Base-by-base conservation (phyloP, 2,797 vertebrate species). In the Tangara arthus region DNA sequence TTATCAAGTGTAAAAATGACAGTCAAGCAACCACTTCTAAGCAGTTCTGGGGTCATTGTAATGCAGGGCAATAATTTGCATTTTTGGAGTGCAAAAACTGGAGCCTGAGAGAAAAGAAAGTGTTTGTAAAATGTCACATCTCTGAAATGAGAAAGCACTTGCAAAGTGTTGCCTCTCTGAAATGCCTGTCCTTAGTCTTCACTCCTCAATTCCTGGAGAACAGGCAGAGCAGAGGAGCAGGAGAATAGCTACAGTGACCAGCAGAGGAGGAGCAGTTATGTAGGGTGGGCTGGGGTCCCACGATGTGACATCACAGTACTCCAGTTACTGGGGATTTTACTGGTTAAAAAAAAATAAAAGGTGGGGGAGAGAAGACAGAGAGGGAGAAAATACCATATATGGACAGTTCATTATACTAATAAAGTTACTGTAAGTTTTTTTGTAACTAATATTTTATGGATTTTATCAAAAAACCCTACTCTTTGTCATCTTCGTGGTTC, bases 221-320 rank as follows among this genome's bases (percentile, higher is more conserved):
- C 18, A 55, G 41, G 55, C 42, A 42, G 41, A 71, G 32, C 24
- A 64, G 41, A 59, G n/a, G 21, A 37, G 16, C 4, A 3, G 66
- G 57, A 66, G 19, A 37, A 52, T 3, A 39, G 5, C 35, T n/a
- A 4, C 15, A 53, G 52, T 8, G 47, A 37, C 23, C 23, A 27
- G 42, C 44, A 81, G 57, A 66, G 39, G 39, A 49, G 27, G 8
- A 69, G 46, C 12, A 71, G 39, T 57, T 55, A 14, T 0, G 0
- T 8, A 12, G 28, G n/a, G 8, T 42, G 44, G 30, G 15, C 27
- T 47, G 34, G 14, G 19, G 5, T 59, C 21, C 30, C 1, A 4
- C 0, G 0, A 23, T 6, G 28, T 26, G 53, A 37, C 21, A 1
- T 26, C n/a, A 28, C 22, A 39, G 47, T n/a, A 44, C 20, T 24